Evolutionary conservation across 2,888 invertebrate species (phyloP).

Genomic region (Sphinx pinastri): DNA sequence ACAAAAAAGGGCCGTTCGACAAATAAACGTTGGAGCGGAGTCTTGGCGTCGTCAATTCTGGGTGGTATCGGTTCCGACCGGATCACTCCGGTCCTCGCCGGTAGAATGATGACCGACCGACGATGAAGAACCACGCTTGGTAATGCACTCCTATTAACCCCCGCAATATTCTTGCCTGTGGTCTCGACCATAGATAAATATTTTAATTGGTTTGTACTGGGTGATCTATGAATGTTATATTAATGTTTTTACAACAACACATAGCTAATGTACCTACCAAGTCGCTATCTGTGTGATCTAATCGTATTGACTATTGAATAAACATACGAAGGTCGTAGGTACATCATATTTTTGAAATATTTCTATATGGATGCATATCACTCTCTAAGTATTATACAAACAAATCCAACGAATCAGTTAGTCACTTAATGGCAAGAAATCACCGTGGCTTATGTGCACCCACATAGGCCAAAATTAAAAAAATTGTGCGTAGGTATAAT

Average conservation of each 20-base stretch:
- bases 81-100: slow-evolving; percentile 46
- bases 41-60: slow-evolving; percentile 33
- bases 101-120: slow-evolving; percentile 36
- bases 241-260: not conserved
- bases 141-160: slow-evolving; percentile 64
- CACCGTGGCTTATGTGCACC: too few species aligned
- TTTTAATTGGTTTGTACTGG: slow-evolving; percentile 38
- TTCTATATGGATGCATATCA: too few species aligned
- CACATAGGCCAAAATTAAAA: too few species aligned
- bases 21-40: slow-evolving; percentile 41
- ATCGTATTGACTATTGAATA: not conserved
- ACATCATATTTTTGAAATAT: not conserved
- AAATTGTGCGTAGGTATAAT: too few species aligned
- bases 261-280: not conserved
- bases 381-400: too few species aligned
- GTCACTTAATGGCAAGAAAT: too few species aligned
- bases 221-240: slow-evolving; percentile 7
- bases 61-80: slow-evolving; percentile 42
- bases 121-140: slow-evolving; percentile 43
- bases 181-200: slow-evolving; percentile 25
- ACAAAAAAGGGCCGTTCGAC: slow-evolving; percentile 55
- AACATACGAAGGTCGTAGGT: too few species aligned
- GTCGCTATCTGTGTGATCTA: not conserved
- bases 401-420: too few species aligned
- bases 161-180: slow-evolving; percentile 44